Evolutionary conservation across 2,888 invertebrate genomes (phyloP), one percentile per base, ranked within the genome.

Genomic region (Chouioia cunea): DNA sequence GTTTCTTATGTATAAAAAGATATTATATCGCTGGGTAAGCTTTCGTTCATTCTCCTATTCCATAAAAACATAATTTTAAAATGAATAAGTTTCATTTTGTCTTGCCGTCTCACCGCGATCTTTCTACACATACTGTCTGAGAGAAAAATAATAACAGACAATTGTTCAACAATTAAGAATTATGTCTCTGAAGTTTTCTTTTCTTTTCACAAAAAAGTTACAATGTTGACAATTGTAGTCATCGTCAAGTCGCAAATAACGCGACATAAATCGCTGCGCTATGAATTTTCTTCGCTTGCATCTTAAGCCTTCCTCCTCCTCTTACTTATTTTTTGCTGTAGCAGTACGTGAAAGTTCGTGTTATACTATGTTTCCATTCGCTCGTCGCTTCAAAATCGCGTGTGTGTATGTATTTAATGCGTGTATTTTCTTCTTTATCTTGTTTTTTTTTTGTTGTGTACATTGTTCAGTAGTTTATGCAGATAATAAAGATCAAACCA

Each of bases 161-260:
- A 68, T 58, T 59, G 80, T 54, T 58, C 77, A 81, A 80, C 79
- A 81, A 77, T 80, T 6, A 79, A 79, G 73, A 78, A 77, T 76
- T 70, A 73, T 77, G 74, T 76, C 75, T 79, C 71, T 58, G 57
- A 70, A 62, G 27, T 56, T 60, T 68, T 43, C 23, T 50, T 50
- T 6, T 6, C 50, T 18, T 64, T 72, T 77, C 78, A 78, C 78
- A 77, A 78, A 72, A 50, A 70, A 65, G 50, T 65, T 70, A 65
- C 63, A 71, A 78, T 79, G 75, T 78, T 73, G 79, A 81, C 76
- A 82, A 77, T 80, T 75, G 76, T 77, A 76, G 77, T 76, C 56
- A 75, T 76, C 68, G 73, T 76, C 70, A 67, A 36, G 36, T 74
- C 63, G 73, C 46, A 12, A 60, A 70, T 63, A 36, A 36, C 69